Conservation (phyloP, 2,113 vertebrate genomes). For the Cyprinodon tularosa region DNA sequence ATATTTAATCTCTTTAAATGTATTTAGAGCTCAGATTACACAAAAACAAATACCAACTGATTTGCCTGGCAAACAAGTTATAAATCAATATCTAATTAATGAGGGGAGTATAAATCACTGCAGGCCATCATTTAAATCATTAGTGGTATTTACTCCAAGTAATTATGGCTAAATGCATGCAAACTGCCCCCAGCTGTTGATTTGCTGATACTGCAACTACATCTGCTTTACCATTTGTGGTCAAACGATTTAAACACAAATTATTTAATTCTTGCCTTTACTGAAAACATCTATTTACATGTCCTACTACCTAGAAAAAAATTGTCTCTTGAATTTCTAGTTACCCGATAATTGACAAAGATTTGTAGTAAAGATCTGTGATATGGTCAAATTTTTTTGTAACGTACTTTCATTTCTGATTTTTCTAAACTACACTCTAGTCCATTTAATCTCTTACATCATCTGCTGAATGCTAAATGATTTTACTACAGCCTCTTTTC, state of each 20-base stretch:
- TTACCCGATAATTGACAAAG: conserved; percentile 28
- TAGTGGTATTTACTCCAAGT: conserved; percentile 59
- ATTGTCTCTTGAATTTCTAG: conserved; percentile 2
- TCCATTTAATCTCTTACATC: conserved; percentile 21
- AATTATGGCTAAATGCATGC: conserved; percentile 52
- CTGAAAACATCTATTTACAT: conserved; percentile 5
- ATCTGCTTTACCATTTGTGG: conserved; percentile 30
- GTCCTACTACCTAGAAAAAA: neutral
- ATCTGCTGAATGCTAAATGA: conserved; percentile 31
- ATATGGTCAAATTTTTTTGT: conserved; percentile 18
- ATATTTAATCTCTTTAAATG: conserved; percentile 71
- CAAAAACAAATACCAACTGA: conserved; percentile 54
- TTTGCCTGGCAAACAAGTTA: conserved; percentile 62
- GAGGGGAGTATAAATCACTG: conserved; percentile 68
- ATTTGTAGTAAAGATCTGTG: conserved; percentile 8
- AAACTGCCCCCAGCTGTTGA: conserved; percentile 51
- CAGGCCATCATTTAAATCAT: conserved; percentile 63
- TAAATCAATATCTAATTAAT: conserved; percentile 77
- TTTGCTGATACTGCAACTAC: conserved; percentile 54
- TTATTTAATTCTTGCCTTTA: conserved; percentile 19
- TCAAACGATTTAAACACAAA: conserved; percentile 32
- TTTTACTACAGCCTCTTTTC: conserved; percentile 34
- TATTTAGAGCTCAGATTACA: conserved; percentile 52
- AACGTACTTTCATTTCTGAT: conserved; percentile 27
- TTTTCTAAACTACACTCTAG: conserved; percentile 45